Percentiles rank a stretch among this genome's conserved stretches.
Evolutionary conservation across 2,113 vertebrate species (phyloP).

Genomic region (Heptranchias perlo): DNA sequence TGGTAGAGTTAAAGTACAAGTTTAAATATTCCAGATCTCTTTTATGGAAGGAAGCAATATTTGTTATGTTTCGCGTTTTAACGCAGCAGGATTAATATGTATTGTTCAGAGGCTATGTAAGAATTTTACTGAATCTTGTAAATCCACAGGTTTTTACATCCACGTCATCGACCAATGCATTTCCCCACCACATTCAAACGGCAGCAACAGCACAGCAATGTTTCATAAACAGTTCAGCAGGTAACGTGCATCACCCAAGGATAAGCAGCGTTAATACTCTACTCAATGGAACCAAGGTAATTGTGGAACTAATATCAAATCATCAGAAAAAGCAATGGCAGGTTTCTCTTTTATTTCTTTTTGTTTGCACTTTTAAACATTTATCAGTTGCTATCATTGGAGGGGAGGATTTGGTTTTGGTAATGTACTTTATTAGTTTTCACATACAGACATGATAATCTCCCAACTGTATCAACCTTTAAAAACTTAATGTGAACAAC

Average conservation of each 20-base stretch:
- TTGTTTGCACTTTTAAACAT: neutral
- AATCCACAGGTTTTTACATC: slow-evolving; percentile 71
- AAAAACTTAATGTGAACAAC: neutral
- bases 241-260: slow-evolving; percentile 53
- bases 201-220: slow-evolving; percentile 63
- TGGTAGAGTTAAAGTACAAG: neutral
- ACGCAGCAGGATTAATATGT: neutral
- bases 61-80: neutral
- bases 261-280: slow-evolving; percentile 56
- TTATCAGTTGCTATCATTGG: neutral
- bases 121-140: neutral
- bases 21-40: neutral
- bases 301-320: neutral
- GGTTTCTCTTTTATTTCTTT: neutral
- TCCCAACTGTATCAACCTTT: neutral
- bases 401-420: neutral
- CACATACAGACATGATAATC: neutral
- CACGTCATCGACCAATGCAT: slow-evolving; percentile 57
- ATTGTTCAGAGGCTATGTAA: neutral
- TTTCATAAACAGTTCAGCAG: slow-evolving; percentile 67
- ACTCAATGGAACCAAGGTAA: slow-evolving; percentile 82
- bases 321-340: neutral
- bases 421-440: slow-evolving; percentile 39
- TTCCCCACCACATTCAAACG: slow-evolving; percentile 64
- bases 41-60: neutral